phyloP scores from a whole-genome alignment of 1,140 invertebrate species.

The Drosophila seguyi region DNA sequence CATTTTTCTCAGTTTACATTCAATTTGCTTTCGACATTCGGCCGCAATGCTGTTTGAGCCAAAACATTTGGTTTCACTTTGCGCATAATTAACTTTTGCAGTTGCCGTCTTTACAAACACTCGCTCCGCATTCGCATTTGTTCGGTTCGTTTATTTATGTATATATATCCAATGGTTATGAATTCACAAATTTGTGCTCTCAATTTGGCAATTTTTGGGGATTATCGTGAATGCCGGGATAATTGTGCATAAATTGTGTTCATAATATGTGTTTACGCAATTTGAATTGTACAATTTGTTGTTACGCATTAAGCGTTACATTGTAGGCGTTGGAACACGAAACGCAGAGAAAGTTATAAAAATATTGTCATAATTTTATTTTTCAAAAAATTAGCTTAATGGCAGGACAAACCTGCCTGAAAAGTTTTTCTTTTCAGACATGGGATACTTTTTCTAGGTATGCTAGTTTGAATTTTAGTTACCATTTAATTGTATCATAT shows the following conservation, averaged over 20 bases:
- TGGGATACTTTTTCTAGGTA: too few relatives aligned
- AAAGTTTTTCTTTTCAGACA: too few relatives aligned
- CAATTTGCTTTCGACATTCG: constrained; percentile 59
- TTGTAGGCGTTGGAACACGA: not conserved
- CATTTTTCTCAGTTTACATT: constrained; percentile 59
- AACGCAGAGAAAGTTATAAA: not conserved
- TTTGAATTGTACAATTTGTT: constrained; percentile 13
- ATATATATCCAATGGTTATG: constrained; percentile 22
- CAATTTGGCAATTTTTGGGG: constrained; percentile 29
- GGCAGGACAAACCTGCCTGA: too few relatives aligned
- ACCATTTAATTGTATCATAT: too few relatives aligned
- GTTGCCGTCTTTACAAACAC: constrained; percentile 35
- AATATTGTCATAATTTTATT: not conserved
- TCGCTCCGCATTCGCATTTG: constrained; percentile 8
- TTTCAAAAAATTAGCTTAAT: too few relatives aligned
- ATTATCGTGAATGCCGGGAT: constrained; percentile 31
- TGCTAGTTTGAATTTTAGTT: too few relatives aligned
- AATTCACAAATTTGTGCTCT: constrained; percentile 27
- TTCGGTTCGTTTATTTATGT: constrained; percentile 44
- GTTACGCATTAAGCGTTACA: not conserved
- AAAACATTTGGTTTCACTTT: constrained; percentile 68
- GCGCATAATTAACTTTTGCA: constrained; percentile 65
- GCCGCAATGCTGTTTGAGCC: constrained; percentile 39
- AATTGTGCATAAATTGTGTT: constrained; percentile 36
- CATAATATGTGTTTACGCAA: constrained; percentile 29